Evolutionary conservation across 2,888 invertebrate genomes (phyloP), one percentile per base, ranked within the genome.

Genomic region (Lampropteryx suffumata): DNA sequence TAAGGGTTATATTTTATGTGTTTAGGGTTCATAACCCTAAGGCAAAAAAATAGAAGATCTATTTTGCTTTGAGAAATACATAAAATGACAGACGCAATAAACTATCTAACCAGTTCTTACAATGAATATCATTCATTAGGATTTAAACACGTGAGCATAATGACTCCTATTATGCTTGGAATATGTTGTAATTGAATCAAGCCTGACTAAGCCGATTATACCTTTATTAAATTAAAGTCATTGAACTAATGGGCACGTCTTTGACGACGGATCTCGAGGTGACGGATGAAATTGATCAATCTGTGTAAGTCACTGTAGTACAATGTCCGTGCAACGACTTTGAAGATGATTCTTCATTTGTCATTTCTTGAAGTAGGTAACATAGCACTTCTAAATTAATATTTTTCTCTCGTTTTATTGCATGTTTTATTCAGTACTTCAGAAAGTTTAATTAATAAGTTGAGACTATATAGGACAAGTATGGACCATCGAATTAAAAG

Each of bases 191-290:
- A 54, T 51, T 59, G 51, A 49, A 54, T 51, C 34, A 37, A 51
- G 17, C 34, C 27, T n/a, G 34, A 32, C 47, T 45, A 46, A 59
- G 53, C 54, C 50, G 57, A 57, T 46, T 53, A 48, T 46, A 36
- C 39, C 49, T 59, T 62, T 62, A 61, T 61, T 57, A 53, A 59
- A 62, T 62, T 55, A 43, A 63, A 63, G 61, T 65, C 65, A 63
- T 52, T 64, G 66, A 67, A 63, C 65, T 44, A 42, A 48, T 44
- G 37, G 41, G 49, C 57, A 60, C 51, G 44, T 42, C 61, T 63
- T 57, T 61, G 66, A 59, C 62, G 68, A 48, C 67, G 69, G 69
- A 71, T 69, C 17, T 17, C 46, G 40, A 49, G 43, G 17, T 66
- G 65, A 71, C 50, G 47, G 52, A 71, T 70, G 50, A 13, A 49